phyloP scores from a whole-genome alignment of 2,888 invertebrate genomes.

The Emmelina monodactyla region DNA sequence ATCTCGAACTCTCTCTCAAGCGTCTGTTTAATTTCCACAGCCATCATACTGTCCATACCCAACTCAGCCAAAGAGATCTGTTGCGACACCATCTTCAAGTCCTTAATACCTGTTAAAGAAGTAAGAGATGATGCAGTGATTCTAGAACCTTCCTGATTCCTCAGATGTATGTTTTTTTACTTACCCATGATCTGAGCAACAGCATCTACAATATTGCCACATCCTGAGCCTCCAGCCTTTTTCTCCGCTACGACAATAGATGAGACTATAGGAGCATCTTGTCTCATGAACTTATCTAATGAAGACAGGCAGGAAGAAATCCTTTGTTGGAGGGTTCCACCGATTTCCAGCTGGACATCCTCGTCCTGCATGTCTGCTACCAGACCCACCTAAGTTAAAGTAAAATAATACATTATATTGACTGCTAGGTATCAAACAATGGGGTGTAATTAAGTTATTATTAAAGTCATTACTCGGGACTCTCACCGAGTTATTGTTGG shows the following conservation, averaged over 20 bases:
- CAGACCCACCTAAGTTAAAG: slow-evolving; percentile 76
- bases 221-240: slow-evolving; percentile 65
- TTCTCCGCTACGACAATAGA: slow-evolving; percentile 92
- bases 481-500: too few relatives aligned
- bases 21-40: slow-evolving; percentile 93
- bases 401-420: too few relatives aligned
- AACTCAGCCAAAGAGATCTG: slow-evolving; percentile 84
- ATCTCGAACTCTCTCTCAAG: slow-evolving; percentile 90
- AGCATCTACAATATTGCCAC: slow-evolving; percentile 75
- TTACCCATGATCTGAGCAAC: slow-evolving; percentile 73
- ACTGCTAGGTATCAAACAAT: too few relatives aligned
- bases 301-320: slow-evolving; percentile 82
- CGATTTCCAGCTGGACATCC: slow-evolving; percentile 72
- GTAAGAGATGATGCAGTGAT: too few relatives aligned
- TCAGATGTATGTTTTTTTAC: too few relatives aligned
- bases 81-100: slow-evolving; percentile 73
- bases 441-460: background rate
- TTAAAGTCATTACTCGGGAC: too few relatives aligned
- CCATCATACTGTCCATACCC: slow-evolving; percentile 98
- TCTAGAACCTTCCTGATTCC: too few relatives aligned
- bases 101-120: slow-evolving; percentile 64
- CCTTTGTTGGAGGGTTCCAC: slow-evolving; percentile 86
- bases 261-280: slow-evolving; percentile 74
- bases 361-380: slow-evolving; percentile 79
- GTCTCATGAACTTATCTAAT: slow-evolving; percentile 76